A percentile compares a stretch with the other conserved stretches of the same genome.
Evolutionary conservation across 2,113 vertebrate genomes (phyloP).

Genomic region (Malurus elegans): DNA sequence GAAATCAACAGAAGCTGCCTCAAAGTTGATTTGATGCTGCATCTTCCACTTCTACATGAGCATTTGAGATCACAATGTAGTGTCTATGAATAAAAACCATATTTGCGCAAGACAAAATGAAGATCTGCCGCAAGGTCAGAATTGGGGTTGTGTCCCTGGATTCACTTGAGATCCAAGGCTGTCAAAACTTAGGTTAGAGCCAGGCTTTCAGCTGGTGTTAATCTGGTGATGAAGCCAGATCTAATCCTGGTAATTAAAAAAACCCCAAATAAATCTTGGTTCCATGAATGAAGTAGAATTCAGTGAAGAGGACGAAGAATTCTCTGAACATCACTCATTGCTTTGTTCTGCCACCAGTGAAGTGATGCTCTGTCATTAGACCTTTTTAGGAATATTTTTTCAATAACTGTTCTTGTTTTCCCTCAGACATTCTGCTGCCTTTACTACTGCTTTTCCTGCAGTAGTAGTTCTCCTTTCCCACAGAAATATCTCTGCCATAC

Average conservation of each 20-base stretch:
- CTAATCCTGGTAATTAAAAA: neutral
- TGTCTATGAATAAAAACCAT: accelerated
- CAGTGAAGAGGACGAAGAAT: neutral
- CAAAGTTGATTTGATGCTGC: neutral
- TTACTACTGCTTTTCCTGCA: neutral
- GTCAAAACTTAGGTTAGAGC: neutral
- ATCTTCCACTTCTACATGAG: neutral
- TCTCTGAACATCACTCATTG: neutral
- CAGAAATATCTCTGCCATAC: neutral
- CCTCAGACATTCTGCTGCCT: neutral
- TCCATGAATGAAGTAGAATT: neutral
- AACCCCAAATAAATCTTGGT: neutral
- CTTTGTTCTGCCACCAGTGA: neutral
- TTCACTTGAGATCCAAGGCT: neutral
- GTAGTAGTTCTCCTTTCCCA: neutral
- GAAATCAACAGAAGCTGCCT: neutral
- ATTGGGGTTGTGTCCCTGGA: neutral
- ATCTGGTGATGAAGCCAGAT: neutral
- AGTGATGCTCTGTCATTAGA: neutral
- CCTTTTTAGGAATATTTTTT: neutral
- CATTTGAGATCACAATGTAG: neutral
- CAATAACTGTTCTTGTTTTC: neutral
- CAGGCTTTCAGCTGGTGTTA: neutral
- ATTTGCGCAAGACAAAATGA: neutral
- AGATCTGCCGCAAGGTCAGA: neutral